Base-by-base conservation (phyloP, 1,140 invertebrate species). In the Elymnias hypermnestra region DNA sequence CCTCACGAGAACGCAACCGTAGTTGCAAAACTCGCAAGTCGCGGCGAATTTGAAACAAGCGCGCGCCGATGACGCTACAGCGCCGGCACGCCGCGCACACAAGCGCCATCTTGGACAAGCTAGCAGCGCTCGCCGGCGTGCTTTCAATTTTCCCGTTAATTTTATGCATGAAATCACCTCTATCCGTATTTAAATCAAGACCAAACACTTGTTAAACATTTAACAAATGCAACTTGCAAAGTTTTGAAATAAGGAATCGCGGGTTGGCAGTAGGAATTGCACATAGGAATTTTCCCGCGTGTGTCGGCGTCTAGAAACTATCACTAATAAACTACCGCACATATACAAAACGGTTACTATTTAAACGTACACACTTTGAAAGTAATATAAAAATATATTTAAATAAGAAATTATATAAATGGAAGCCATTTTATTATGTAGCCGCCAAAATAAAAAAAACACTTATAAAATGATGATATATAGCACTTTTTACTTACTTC, bases 361-460 rank as follows among this genome's bases (percentile, higher is more conserved):
- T n/a, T n/a, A n/a, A n/a, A n/a, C n/a, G n/a, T n/a, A n/a, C n/a
- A n/a, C n/a, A n/a, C n/a, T n/a, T n/a, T n/a, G n/a, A n/a, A n/a
- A n/a, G n/a, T n/a, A n/a, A n/a, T n/a, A n/a, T n/a, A n/a, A n/a
- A n/a, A n/a, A n/a, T n/a, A n/a, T n/a, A 36, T 19, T 21, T 12
- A 2, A 19, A 21, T 10, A 36, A 1, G 9, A 21, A 9, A 12
- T 3, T 15, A 14, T 56, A 33, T 28, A 35, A 57, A 63, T 69
- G 83, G 81, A 83, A 86, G 83, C 83, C 83, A 86, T 86, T 86
- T 86, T 86, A 82, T 82, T 75, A 82, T 72, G 73, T 77, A 77
- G 68, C 79, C 83, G 82, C 82, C 77, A 83, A 67, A 67, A 65
- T 46, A 56, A 49, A 53, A 41, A 33, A 45, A 10, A 5, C 21